phyloP scores from a whole-genome alignment of 2,113 vertebrate species.

The Mormyrus iriodes region DNA sequence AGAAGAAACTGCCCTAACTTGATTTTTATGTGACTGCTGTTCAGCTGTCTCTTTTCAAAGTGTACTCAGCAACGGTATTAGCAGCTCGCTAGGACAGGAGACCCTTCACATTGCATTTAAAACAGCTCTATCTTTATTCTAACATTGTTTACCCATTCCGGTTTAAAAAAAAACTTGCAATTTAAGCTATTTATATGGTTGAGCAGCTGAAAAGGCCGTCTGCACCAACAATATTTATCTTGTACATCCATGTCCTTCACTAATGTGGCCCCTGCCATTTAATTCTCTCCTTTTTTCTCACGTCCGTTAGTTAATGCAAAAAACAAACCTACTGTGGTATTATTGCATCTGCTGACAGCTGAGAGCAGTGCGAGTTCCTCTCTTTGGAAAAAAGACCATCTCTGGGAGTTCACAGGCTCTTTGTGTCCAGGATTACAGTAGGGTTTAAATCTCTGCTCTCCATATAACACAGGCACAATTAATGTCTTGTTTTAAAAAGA shows the following conservation, averaged over 20 bases:
- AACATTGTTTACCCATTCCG: neutral
- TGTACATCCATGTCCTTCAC: neutral
- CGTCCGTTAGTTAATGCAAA: neutral
- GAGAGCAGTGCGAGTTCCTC: neutral
- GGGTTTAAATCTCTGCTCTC: neutral
- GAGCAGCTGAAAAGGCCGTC: neutral
- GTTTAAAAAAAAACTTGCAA: neutral
- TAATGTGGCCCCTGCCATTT: neutral
- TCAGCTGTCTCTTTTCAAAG: neutral
- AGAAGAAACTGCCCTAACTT: neutral
- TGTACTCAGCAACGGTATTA: neutral
- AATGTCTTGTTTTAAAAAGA: neutral
- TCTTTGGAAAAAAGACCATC: neutral
- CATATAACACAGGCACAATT: neutral
- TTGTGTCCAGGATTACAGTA: neutral
- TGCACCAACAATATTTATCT: neutral
- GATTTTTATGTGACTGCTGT: neutral
- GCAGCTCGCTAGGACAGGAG: neutral
- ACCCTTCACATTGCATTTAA: neutral
- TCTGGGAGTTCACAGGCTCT: neutral
- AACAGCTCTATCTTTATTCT: neutral
- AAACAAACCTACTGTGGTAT: neutral
- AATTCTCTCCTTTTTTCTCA: neutral
- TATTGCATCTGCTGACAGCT: neutral
- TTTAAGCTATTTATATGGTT: neutral